Evolutionary conservation across 2,797 vertebrate genomes (phyloP).

Genomic region (Crax fasciolata): DNA sequence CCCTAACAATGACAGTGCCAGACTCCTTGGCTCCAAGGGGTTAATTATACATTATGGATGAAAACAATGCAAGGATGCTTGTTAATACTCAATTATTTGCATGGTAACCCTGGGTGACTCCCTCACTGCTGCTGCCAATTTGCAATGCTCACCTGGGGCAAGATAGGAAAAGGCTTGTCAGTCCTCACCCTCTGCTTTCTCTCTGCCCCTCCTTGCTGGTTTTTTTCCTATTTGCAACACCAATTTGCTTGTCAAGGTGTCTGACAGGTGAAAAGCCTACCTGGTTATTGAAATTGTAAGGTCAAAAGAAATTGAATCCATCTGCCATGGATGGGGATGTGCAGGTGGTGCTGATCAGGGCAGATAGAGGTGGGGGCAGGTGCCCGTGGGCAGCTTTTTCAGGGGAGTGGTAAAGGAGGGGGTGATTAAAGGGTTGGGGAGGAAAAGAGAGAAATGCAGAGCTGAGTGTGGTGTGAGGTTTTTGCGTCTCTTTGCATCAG

Average conservation of each 20-base stretch:
- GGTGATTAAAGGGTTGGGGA: neutral
- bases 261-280: conserved; percentile 61
- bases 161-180: conserved; percentile 55
- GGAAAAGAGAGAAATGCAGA: fast-evolving
- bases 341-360: neutral
- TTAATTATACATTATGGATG: conserved; percentile 66
- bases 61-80: conserved; percentile 65
- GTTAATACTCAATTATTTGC: conserved; percentile 51
- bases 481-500: no score
- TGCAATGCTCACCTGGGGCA: conserved; percentile 60
- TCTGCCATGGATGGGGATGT: neutral
- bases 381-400: neutral
- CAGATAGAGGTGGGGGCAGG: neutral
- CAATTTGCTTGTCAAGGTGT: conserved; percentile 52
- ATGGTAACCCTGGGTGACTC: conserved; percentile 41
- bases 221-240: neutral
- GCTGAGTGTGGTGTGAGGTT: no score
- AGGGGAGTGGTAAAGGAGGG: neutral
- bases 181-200: conserved; percentile 1
- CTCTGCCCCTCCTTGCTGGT: neutral
- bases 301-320: conserved; percentile 35
- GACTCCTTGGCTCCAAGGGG: conserved; percentile 69
- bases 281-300: conserved; percentile 43
- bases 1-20: conserved; percentile 49
- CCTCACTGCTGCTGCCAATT: conserved; percentile 50